Evolutionary conservation across 2,113 vertebrate genomes (phyloP), one percentile per base, ranked within the genome.

Genomic region (Daphoenositta chrysoptera): DNA sequence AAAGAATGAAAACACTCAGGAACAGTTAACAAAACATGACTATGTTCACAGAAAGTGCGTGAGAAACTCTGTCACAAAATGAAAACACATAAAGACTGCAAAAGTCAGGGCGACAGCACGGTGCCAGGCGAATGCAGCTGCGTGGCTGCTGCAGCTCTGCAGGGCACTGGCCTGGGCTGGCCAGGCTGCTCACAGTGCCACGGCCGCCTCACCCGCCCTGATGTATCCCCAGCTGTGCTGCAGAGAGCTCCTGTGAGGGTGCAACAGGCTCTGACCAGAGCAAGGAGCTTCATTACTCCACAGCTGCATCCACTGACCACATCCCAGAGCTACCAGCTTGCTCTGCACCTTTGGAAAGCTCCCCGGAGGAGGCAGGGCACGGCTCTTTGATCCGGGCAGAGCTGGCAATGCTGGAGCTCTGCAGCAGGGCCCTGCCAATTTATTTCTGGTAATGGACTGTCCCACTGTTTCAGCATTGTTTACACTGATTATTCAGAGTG

Each of bases 111-210:
- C n/a, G n/a, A n/a, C n/a, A n/a, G n/a, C n/a, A n/a, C 53, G 50
- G 26, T 21, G 85, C 92, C 96, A 86, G 18, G 7, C 90, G 94
- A 65, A 92, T 53, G 68, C 95, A 90, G 94, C 85, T 72, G 78
- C 69, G 69, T 17, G 11, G 63, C 57, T 87, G 24, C 92, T 60
- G 69, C 11, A 26, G 70, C 88, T 76, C 79, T 26, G 66, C 4
- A 35, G 69, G 82, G 63, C 75, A 21, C 57, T 64, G 61, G 47
- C 56, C 72, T 33, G 76, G 7, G 37, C 79, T 44, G 5, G 44
- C 61, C 51, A 69, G n/a, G 45, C 91, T 57, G 83, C 70, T 40
- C 27, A 14, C 19, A 64, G 40, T 7, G 11, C 30, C 22, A 1
- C 0, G 6, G 64, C 27, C 23, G 27, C n/a, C n/a, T 76, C 70